These are phyloP conservation scores for Cephalopachus bancanus DNA, from an alignment of 2,797 vertebrate genomes.

Conservation along the genomic window DNA sequence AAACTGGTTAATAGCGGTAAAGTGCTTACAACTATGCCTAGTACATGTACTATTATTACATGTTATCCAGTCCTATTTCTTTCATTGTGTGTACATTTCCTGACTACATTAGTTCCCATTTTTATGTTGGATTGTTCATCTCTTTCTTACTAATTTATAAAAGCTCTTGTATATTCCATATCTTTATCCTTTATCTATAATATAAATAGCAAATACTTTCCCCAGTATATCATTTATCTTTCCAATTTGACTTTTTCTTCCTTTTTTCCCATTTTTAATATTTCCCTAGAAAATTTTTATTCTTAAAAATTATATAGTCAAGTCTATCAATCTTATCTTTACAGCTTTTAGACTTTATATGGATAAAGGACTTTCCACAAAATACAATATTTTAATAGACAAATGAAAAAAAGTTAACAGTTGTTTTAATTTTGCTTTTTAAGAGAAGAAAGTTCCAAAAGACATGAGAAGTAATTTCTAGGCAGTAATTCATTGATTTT, in stretches of 20 bases:
- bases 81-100: background rate
- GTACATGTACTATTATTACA: slow-evolving; percentile 5
- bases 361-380: background rate
- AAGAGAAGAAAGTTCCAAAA: slow-evolving; percentile 24
- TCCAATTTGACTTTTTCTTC: background rate
- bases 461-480: background rate
- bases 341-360: background rate
- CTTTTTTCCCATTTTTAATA: background rate
- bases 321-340: slow-evolving; percentile 54
- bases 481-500: slow-evolving; percentile 4
- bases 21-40: background rate
- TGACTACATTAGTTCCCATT: background rate
- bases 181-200: slow-evolving; percentile 44
- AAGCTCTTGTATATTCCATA: background rate
- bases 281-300: slow-evolving; percentile 61
- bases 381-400: slow-evolving; percentile 42
- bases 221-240: background rate
- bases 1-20: slow-evolving; percentile 20
- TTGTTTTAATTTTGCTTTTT: background rate
- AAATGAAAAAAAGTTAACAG: slow-evolving; percentile 18
- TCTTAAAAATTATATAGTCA: slow-evolving; percentile 23
- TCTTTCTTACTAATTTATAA: slow-evolving; percentile 24
- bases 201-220: slow-evolving; percentile 17
- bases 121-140: slow-evolving; percentile 14
- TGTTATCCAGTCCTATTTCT: background rate